phyloP scores from a whole-genome alignment of 2,797 vertebrate genomes.

The Chanos chanos region DNA sequence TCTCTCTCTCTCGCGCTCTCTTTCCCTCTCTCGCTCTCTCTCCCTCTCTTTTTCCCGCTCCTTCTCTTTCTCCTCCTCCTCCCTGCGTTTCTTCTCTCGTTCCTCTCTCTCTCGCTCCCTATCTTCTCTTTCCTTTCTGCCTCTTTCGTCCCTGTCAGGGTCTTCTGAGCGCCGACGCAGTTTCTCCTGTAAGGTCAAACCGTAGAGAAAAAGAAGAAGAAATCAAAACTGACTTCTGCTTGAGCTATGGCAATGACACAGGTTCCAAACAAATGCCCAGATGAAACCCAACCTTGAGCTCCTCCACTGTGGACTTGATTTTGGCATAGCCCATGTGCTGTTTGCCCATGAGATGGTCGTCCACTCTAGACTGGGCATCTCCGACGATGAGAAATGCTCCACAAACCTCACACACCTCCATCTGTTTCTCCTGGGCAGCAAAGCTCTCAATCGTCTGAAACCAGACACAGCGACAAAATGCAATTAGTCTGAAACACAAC shows the following conservation, averaged over 20 bases:
- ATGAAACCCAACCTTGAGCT: constrained; percentile 81
- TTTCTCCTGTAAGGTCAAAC: constrained; percentile 65
- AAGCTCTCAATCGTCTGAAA: constrained; percentile 96
- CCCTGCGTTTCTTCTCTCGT: constrained; percentile 66
- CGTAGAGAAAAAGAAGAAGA: background rate
- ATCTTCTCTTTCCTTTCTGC: constrained; percentile 82
- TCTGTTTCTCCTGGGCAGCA: constrained; percentile 98
- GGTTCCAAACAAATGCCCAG: background rate
- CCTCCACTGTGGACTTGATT: constrained; percentile 98
- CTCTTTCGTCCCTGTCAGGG: constrained; percentile 82
- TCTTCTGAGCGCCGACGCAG: constrained; percentile 81
- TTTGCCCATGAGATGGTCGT: constrained; percentile 98
- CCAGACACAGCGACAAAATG: no score
- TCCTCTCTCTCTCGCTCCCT: constrained; percentile 71
- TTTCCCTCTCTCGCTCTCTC: constrained; percentile 81
- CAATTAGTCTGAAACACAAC: no score
- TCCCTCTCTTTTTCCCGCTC: constrained; percentile 75
- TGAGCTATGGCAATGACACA: background rate
- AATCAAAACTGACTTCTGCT: background rate
- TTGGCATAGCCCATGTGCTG: constrained; percentile 99
- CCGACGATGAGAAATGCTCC: constrained; percentile 98
- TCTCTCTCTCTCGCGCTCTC: constrained; percentile 79
- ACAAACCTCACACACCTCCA: constrained; percentile 99
- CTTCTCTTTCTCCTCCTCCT: constrained; percentile 80
- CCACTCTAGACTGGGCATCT: constrained; percentile 95